A percentile compares a stretch with the other conserved stretches of the same genome.
Conservation (phyloP, 2,797 vertebrate species). For the Pangasius djambal region DNA sequence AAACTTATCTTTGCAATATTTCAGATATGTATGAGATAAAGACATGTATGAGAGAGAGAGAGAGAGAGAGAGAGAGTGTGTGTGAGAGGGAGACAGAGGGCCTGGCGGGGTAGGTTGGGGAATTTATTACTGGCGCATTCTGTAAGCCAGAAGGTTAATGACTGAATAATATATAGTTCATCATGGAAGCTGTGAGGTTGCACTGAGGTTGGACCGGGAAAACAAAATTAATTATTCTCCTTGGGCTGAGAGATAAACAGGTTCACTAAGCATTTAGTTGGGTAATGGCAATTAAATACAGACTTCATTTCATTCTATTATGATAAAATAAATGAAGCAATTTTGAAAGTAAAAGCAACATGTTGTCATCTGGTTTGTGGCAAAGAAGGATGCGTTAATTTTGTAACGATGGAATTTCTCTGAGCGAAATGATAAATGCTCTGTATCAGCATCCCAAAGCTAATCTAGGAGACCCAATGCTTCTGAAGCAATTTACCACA, state of each 20-base stretch:
- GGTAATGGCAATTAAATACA: conserved; percentile 42
- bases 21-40: conserved; percentile 20
- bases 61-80: neutral
- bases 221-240: conserved; percentile 36
- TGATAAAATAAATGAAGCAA: conserved; percentile 26
- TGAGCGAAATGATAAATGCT: conserved; percentile 3
- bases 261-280: conserved; percentile 25
- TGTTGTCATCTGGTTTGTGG: conserved; percentile 35
- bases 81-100: neutral
- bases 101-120: neutral
- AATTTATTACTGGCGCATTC: conserved; percentile 48
- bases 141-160: conserved; percentile 55
- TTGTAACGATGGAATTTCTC: neutral
- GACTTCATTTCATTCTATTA: conserved; percentile 23
- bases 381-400: neutral
- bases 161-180: conserved; percentile 53
- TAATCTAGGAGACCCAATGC: conserved; percentile 24
- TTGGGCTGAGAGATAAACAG: conserved; percentile 31
- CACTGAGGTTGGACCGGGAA: neutral
- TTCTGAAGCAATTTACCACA: conserved; percentile 23
- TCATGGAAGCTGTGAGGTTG: conserved; percentile 26
- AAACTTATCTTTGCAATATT: conserved; percentile 27
- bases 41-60: neutral
- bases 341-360: conserved; percentile 23
- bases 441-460: conserved; percentile 19